Base-by-base conservation (phyloP, 2,113 vertebrate species). In the Tautogolabrus adspersus region DNA sequence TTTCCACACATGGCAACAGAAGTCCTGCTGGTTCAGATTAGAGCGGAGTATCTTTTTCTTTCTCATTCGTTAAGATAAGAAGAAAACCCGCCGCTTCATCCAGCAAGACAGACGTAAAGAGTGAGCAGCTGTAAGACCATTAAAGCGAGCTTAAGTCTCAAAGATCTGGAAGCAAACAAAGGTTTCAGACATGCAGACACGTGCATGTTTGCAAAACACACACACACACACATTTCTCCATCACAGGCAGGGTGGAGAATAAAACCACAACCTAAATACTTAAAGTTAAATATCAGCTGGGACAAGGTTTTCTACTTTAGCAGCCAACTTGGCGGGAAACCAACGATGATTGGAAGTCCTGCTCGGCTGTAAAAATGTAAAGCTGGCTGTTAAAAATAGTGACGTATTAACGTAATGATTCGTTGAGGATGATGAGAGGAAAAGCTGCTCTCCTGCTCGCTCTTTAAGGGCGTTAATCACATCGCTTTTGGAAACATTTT, bases 191-290 rank as follows among this genome's bases (percentile, higher is more conserved):
- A 59, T 68, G 77, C 22, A 38, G 40, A 66, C 21, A 71, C 74
- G 75, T 5, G 58, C 79, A 77, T 16, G 19, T 58, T 19, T 26
- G 37, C 44, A 22, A 12, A 75, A 70, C 40, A 44, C 63, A 72
- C 47, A 44, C 56, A 63, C 5, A 65, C 26, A 26, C 26, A 26
- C 26, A 4, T 21, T 38, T 49, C 59, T 23, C n/a, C n/a, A 30
- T 42, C 75, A 44, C 61, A 69, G 55, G 51, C 63, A 42, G 70
- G 70, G 71, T 40, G 77, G 71, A 66, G 76, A 73, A 59, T 75
- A 70, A 58, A 84, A 75, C 66, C 78, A 54, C 56, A 51, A 44
- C 66, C 57, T 66, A 75, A 79, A 63, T 15, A 52, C 49, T 19
- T 8, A 60, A 72, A 60, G 72, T 54, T 62, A 22, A 13, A 57